These are phyloP conservation scores for Macropis europaea DNA, from an alignment of 2,888 invertebrate species.

Conservation along the genomic window DNA sequence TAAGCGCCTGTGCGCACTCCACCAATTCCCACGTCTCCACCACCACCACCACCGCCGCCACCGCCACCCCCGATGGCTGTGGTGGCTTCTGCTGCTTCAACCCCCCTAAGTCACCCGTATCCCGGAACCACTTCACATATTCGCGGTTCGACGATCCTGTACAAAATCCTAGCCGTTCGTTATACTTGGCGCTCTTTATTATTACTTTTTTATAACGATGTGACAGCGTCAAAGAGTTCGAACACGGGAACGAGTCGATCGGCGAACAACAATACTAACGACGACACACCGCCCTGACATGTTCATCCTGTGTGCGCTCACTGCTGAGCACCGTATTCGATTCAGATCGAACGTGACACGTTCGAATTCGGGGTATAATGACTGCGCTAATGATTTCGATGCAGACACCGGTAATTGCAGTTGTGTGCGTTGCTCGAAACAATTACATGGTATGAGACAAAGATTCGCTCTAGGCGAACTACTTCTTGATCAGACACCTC, in stretches of 20 bases:
- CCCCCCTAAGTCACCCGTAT: slow-evolving; percentile 34
- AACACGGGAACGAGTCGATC: slow-evolving; percentile 28
- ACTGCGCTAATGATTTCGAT: slow-evolving; percentile 32
- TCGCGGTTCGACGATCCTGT: slow-evolving; percentile 74
- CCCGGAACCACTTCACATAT: slow-evolving; percentile 71
- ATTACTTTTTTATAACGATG: slow-evolving; percentile 71
- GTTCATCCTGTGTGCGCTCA: background rate
- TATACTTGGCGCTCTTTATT: slow-evolving; percentile 71
- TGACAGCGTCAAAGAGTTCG: slow-evolving; percentile 57
- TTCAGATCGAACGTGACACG: slow-evolving; percentile 23
- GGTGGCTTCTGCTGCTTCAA: background rate
- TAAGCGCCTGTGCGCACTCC: slow-evolving; percentile 50
- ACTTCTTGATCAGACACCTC: no score
- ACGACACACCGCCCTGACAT: slow-evolving; percentile 30
- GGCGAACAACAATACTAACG: slow-evolving; percentile 61
- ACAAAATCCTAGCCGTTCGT: slow-evolving; percentile 77
- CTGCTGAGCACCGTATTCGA: slow-evolving; percentile 13
- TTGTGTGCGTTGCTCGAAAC: background rate
- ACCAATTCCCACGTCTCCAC: slow-evolving; percentile 39
- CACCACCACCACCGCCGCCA: slow-evolving; percentile 3
- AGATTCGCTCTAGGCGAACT: no score
- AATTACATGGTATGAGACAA: no score
- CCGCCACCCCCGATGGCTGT: slow-evolving; percentile 38
- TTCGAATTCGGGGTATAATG: slow-evolving; percentile 39
- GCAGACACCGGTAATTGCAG: slow-evolving; percentile 7